Evolutionary conservation across 2,888 invertebrate genomes (phyloP).

Genomic region (Athripsodes cinereus): DNA sequence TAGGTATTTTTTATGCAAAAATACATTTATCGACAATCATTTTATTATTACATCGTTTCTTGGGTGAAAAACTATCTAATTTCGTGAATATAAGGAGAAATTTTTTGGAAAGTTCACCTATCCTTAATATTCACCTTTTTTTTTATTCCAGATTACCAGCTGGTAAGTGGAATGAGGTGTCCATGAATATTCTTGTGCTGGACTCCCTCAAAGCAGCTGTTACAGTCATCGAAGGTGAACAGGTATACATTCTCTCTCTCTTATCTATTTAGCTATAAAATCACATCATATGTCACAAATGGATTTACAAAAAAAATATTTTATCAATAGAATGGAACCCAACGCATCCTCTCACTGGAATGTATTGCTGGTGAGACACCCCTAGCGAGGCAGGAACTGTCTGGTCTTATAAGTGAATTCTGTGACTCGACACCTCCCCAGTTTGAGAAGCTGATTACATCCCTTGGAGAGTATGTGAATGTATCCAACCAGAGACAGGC

Average conservation of each 20-base stretch:
- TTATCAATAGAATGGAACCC: neutral
- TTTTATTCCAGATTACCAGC: slow-evolving; percentile 6
- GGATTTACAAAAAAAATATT: no score
- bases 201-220: slow-evolving; percentile 11
- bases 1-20: no score
- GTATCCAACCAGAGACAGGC: neutral
- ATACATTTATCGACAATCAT: no score
- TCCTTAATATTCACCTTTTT: neutral
- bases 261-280: no score
- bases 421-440: neutral
- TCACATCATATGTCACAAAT: no score
- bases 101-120: no score
- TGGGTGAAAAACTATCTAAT: no score
- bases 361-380: neutral
- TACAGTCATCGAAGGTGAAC: slow-evolving; percentile 7
- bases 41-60: no score
- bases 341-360: neutral
- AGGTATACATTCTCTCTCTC: no score
- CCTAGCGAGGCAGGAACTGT: neutral
- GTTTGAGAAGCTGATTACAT: neutral
- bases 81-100: no score
- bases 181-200: slow-evolving; percentile 7
- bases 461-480: neutral
- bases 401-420: neutral
- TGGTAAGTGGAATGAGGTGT: slow-evolving; percentile 8